A percentile compares a stretch with the other conserved stretches of the same genome.
Conservation (phyloP, 2,888 invertebrate genomes). For the Oscheius myriophilus region DNA sequence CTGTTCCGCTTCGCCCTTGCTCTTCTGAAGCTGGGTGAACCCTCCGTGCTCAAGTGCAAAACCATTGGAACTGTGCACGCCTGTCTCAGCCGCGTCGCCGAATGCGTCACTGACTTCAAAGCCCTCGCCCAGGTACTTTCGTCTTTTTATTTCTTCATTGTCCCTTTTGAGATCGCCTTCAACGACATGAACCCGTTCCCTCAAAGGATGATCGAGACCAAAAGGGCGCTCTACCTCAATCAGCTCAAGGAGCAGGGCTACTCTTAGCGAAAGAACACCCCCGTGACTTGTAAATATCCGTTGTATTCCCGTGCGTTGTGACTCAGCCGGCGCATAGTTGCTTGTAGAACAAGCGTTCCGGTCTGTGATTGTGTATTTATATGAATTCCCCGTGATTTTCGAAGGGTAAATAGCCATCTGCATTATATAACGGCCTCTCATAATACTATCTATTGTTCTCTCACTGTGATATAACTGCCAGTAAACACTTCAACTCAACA, state of each 20-base stretch:
- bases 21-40: slow-evolving; percentile 74
- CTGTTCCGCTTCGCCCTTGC: slow-evolving; percentile 76
- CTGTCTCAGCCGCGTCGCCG: slow-evolving; percentile 73
- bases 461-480: too few relatives aligned
- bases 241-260: slow-evolving; percentile 66
- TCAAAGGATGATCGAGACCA: slow-evolving; percentile 72
- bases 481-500: too few relatives aligned
- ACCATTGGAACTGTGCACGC: slow-evolving; percentile 63
- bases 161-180: slow-evolving; percentile 73
- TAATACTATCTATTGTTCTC: too few relatives aligned
- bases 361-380: too few relatives aligned
- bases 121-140: slow-evolving; percentile 72
- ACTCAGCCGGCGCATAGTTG: slow-evolving; percentile 7
- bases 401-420: too few relatives aligned
- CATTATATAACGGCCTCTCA: too few relatives aligned
- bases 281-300: not conserved
- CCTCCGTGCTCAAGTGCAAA: slow-evolving; percentile 72
- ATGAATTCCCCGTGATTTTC: too few relatives aligned
- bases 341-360: not conserved
- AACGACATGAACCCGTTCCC: slow-evolving; percentile 74
- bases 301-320: not conserved
- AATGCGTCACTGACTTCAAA: slow-evolving; percentile 73
- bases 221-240: slow-evolving; percentile 72
- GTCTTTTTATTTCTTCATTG: slow-evolving; percentile 16
- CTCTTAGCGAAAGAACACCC: slow-evolving; percentile 8